Percentiles rank a stretch among this genome's conserved stretches.
Conservation (phyloP, 1,140 invertebrate genomes). For the Camponotus vicinus region DNA sequence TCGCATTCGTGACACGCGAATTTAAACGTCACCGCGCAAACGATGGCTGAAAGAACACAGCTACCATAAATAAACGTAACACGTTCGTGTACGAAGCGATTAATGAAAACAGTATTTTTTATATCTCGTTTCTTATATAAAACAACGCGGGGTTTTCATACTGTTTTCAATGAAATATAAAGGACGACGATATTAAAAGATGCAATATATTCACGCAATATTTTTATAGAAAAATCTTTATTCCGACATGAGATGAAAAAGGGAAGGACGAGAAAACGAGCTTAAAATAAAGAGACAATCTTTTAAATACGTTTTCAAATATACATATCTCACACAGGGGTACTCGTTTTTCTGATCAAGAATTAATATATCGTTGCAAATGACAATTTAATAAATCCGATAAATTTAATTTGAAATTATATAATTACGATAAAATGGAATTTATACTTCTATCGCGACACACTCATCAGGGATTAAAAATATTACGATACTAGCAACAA, state of each 20-base stretch:
- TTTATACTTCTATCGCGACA: not conserved
- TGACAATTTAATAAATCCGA: slow-evolving; percentile 15
- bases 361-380: slow-evolving; percentile 3
- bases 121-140: not conserved
- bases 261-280: not conserved
- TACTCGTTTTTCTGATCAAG: not conserved
- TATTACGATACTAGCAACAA: slow-evolving; percentile 20
- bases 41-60: slow-evolving; percentile 35
- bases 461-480: not conserved
- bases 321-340: not conserved
- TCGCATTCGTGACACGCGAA: slow-evolving; percentile 45
- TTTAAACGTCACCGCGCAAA: slow-evolving; percentile 53
- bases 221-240: not conserved
- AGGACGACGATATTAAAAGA: no score
- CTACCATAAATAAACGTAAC: slow-evolving; percentile 50
- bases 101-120: slow-evolving; percentile 44
- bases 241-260: not conserved
- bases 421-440: not conserved
- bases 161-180: not conserved
- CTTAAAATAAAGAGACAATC: not conserved
- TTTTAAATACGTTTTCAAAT: not conserved
- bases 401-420: slow-evolving; percentile 31
- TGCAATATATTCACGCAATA: not conserved
- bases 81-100: slow-evolving; percentile 1
- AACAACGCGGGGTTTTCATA: not conserved